These are phyloP conservation scores for Gonatopus flavifemur DNA, from an alignment of 1,140 invertebrate species.

Conservation along the genomic window DNA sequence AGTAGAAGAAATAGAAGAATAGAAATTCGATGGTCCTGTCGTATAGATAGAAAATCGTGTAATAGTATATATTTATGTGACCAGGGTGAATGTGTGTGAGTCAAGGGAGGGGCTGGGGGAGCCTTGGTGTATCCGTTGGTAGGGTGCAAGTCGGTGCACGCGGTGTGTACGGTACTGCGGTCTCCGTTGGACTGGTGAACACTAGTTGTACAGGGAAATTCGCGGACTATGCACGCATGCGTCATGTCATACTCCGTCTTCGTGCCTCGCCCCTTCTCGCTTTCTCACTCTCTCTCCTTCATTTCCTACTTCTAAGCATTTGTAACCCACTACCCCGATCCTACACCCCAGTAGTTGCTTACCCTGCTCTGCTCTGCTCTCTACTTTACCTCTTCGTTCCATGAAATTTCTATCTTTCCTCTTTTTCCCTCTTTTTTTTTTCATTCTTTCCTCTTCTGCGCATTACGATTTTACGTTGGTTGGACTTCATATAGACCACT, in stretches of 20 bases:
- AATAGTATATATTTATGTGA: too few species aligned
- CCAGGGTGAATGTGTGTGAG: conserved; percentile 3
- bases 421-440: conserved; percentile 4
- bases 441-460: neutral
- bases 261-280: conserved; percentile 1
- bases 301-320: neutral
- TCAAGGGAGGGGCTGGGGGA: neutral
- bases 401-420: neutral
- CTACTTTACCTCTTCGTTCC: neutral
- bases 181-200: conserved; percentile 34
- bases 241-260: conserved; percentile 9
- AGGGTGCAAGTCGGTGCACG: conserved; percentile 21
- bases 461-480: too few species aligned
- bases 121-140: conserved; percentile 16
- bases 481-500: too few species aligned
- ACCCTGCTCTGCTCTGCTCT: neutral
- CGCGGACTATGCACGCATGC: conserved; percentile 20
- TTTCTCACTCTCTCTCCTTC: neutral
- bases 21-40: too few species aligned
- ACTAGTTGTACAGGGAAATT: conserved; percentile 6
- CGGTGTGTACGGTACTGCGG: conserved; percentile 26
- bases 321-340: neutral
- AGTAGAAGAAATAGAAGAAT: neutral
- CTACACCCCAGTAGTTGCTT: conserved; percentile 1
- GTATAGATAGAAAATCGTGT: too few species aligned